phyloP scores from a whole-genome alignment of 2,797 vertebrate species.

The Sebastes oblongus region DNA sequence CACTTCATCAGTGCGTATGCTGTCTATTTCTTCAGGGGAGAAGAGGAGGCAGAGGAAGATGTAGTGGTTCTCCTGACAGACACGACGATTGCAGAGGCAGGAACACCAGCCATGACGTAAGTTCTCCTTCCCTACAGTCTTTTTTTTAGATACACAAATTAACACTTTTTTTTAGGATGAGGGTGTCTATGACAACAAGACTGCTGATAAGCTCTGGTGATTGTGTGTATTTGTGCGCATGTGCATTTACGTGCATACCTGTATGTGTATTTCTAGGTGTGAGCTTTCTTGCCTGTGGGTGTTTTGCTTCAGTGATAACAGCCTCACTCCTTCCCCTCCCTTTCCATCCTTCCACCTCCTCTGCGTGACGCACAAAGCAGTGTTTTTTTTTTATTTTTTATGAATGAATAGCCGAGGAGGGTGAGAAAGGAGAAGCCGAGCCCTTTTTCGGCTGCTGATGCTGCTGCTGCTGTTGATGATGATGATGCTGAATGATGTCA shows the following conservation, averaged over 20 bases:
- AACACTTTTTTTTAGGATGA: conserved; percentile 22
- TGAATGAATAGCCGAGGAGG: conserved; percentile 62
- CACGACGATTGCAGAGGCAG: conserved; percentile 54
- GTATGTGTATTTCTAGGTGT: neutral
- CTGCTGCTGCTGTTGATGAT: neutral
- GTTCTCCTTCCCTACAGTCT: conserved; percentile 31
- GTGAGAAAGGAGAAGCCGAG: conserved; percentile 20
- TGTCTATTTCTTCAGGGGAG: conserved; percentile 53
- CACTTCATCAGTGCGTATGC: conserved; percentile 29
- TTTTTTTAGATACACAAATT: conserved; percentile 33
- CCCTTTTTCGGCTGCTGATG: conserved; percentile 15
- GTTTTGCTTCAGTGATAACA: conserved; percentile 41
- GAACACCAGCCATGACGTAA: conserved; percentile 61
- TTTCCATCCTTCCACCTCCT: conserved; percentile 36
- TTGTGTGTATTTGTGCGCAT: neutral
- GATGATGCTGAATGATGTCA: conserved; percentile 25
- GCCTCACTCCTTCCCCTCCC: conserved; percentile 8
- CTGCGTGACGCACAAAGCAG: conserved; percentile 66
- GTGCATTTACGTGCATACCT: neutral
- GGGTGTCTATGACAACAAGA: conserved; percentile 52
- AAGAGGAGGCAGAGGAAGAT: conserved; percentile 19
- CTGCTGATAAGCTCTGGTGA: conserved; percentile 18
- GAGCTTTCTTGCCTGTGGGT: conserved; percentile 29
- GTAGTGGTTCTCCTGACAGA: conserved; percentile 45
- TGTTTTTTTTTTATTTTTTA: conserved; percentile 52